Base-by-base conservation (phyloP, 2,113 vertebrate genomes). In the Neomonachus schauinslandi region DNA sequence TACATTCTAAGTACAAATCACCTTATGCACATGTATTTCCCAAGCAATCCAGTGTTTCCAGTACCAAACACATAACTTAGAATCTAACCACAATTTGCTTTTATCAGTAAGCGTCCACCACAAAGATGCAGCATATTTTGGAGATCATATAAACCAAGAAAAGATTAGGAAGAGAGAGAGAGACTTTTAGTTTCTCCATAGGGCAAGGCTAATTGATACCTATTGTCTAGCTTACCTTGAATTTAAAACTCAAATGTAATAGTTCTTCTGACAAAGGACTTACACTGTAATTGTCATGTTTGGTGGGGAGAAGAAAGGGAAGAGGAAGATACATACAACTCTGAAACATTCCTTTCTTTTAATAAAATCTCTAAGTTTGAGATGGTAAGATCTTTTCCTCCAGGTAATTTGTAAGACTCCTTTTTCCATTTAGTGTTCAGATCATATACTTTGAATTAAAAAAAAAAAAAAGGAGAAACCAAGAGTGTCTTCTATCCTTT, bases 241-340 rank as follows among this genome's bases (percentile, higher is more conserved):
- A 63, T 95, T 88, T 91, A 91, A 94, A 79, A 61, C 46, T 69
- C 88, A 92, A 72, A 84, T n/a, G 42, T 7, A 92, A 79, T 77
- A 53, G 33, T 22, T 55, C 24, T 76, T 81, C 59, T 92, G 42
- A 85, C 28, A 96, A 39, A 72, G 72, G 26, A 72, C 28, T 87
- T n/a, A 83, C 16, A 28, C 2, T 94, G 12, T 71, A 77, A 83
- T 55, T 87, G 71, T n/a, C 63, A 10, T 79, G 39, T 55, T 69
- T 83, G 11, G 22, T 69, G 57, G 22, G 46, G 12, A 65, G 42
- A 74, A 59, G 22, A 39, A 31, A 24, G 12, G 9, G 61, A 26
- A 67, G 26, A 87, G n/a, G n/a, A 74, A 91, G 86, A 24, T 76
- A 53, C 12, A 33, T 4, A 15, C 4, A 87, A 53, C n/a, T 69